A percentile compares a stretch with the other conserved stretches of the same genome.
These are phyloP conservation scores for Cactoblastis cactorum DNA, from an alignment of 2,888 invertebrate genomes.

Conservation along the genomic window DNA sequence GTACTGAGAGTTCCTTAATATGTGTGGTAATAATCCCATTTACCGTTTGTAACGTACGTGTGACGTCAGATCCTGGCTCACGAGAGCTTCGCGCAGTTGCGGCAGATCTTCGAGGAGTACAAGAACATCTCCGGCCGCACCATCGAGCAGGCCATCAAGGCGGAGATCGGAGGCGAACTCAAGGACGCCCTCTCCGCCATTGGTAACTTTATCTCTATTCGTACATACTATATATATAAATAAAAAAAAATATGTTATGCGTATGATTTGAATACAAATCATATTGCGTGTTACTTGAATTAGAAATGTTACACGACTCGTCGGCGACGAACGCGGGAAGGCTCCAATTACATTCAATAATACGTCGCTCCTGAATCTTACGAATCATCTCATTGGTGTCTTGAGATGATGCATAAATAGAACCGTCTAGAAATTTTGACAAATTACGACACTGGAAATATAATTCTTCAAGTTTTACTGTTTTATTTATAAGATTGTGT, in stretches of 20 bases:
- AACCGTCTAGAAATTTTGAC: neutral
- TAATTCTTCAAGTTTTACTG: too few species aligned
- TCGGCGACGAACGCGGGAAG: neutral
- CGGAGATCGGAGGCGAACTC: constrained; percentile 83
- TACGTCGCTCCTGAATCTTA: neutral
- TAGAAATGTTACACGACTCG: neutral
- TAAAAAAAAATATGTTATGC: too few species aligned
- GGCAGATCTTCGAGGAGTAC: constrained; percentile 85
- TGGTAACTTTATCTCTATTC: constrained; percentile 61
- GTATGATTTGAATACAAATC: too few species aligned
- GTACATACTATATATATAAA: neutral
- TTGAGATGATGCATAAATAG: constrained; percentile 1
- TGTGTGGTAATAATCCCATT: too few species aligned
- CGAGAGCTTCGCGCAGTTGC: constrained; percentile 86
- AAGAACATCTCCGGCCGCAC: constrained; percentile 85
- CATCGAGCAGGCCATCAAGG: constrained; percentile 85
- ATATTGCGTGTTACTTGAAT: neutral
- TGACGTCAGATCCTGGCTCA: constrained; percentile 81
- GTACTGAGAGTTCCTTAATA: too few species aligned
- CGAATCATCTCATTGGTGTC: neutral
- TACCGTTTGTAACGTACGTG: constrained; percentile 27
- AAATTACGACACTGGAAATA: too few species aligned
- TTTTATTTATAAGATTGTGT: too few species aligned
- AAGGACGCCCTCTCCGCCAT: constrained; percentile 84
- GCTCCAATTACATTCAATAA: neutral